A percentile compares a stretch with the other conserved stretches of the same genome.
Conservation (phyloP, 2,113 vertebrate species). For the Pheucticus melanocephalus region DNA sequence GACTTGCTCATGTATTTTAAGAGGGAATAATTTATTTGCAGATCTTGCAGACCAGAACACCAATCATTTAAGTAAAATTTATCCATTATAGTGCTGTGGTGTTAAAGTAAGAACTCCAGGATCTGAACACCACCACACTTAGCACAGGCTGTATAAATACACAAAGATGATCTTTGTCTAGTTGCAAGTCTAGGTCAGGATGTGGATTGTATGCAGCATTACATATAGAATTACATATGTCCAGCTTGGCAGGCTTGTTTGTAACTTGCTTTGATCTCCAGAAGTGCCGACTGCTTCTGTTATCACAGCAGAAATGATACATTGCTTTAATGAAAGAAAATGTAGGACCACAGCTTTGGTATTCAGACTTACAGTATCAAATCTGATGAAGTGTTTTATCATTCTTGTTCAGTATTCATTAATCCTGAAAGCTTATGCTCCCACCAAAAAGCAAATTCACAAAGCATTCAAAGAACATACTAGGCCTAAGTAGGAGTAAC, state of each 20-base stretch:
- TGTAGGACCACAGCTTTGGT: background rate
- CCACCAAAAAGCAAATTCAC: background rate
- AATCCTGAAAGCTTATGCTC: background rate
- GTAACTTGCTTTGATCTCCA: slow-evolving; percentile 29
- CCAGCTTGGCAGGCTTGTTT: background rate
- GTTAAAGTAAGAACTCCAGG: background rate
- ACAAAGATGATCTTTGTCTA: slow-evolving; percentile 50
- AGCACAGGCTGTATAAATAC: background rate
- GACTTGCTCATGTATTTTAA: background rate
- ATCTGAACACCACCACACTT: background rate
- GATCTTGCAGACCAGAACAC: background rate
- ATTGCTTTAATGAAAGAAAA: slow-evolving; percentile 35
- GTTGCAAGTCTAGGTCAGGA: background rate
- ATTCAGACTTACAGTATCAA: background rate
- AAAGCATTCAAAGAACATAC: background rate
- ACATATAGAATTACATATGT: slow-evolving; percentile 48
- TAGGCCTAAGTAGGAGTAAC: background rate
- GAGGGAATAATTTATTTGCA: background rate
- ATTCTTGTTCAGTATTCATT: background rate
- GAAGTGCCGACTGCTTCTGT: slow-evolving; percentile 28
- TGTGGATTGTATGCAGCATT: background rate
- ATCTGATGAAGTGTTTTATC: background rate
- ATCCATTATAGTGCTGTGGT: background rate
- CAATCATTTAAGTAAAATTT: background rate
- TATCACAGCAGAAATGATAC: slow-evolving; percentile 34